A percentile compares a stretch with the other conserved stretches of the same genome.
Conservation (phyloP, 2,888 invertebrate genomes). For the Bombyx huttoni region DNA sequence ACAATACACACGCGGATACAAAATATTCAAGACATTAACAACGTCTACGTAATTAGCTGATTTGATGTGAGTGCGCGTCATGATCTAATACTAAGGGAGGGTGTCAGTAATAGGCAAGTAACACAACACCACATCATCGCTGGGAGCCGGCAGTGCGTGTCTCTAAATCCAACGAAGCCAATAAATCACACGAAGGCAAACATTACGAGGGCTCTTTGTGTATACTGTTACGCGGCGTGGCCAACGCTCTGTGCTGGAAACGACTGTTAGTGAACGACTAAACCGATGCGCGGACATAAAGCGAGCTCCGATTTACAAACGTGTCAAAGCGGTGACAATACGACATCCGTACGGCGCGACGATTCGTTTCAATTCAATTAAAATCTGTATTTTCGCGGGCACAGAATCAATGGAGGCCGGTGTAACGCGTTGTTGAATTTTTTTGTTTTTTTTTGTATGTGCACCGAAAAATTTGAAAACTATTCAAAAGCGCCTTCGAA, state of each 20-base stretch:
- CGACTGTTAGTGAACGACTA: not conserved
- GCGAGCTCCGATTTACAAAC: not conserved
- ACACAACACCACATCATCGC: slow-evolving; percentile 43
- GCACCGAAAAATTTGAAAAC: too few species aligned
- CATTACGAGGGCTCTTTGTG: slow-evolving; percentile 57
- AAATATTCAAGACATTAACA: too few species aligned
- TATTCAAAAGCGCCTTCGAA: too few species aligned
- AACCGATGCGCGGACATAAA: not conserved
- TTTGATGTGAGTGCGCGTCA: slow-evolving; percentile 8
- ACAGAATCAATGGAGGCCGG: not conserved
- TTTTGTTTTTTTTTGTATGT: not conserved
- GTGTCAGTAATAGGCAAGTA: slow-evolving; percentile 44
- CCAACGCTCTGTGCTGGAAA: slow-evolving; percentile 28
- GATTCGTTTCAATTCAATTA: slow-evolving; percentile 2
- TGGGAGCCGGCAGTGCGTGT: slow-evolving; percentile 42
- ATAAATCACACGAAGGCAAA: slow-evolving; percentile 73
- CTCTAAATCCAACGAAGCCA: slow-evolving; percentile 69
- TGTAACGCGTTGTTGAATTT: not conserved
- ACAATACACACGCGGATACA: too few species aligned
- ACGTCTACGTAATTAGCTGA: slow-evolving; percentile 7
- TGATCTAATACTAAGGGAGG: slow-evolving; percentile 22
- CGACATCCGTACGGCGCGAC: not conserved
- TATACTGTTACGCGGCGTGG: slow-evolving; percentile 49
- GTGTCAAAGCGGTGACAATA: too few species aligned
- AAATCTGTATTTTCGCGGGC: not conserved